A percentile compares a stretch with the other conserved stretches of the same genome.
Conservation (phyloP, 2,888 invertebrate species). For the Oxyteleia sp. region DNA sequence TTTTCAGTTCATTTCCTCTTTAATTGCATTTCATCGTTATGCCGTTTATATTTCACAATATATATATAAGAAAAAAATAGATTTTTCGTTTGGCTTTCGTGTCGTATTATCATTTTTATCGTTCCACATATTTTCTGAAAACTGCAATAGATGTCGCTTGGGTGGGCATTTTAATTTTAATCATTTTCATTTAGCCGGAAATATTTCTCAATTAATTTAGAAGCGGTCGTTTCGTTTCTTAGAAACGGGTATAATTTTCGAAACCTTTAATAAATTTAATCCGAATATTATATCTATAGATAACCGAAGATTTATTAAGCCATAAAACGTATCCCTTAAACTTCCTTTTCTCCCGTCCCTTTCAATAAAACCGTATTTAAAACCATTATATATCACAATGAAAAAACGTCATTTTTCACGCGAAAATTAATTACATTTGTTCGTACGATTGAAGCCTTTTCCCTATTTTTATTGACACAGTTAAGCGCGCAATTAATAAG, state of each 20-base stretch:
- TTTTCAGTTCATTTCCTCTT: too few species aligned
- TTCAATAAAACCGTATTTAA: neutral
- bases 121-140: neutral
- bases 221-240: neutral
- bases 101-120: neutral
- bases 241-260: neutral
- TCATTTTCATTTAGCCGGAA: slow-evolving; percentile 15
- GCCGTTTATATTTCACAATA: too few species aligned
- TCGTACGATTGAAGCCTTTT: neutral
- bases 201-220: slow-evolving; percentile 17
- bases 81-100: too few species aligned
- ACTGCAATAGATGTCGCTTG: neutral
- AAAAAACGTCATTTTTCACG: slow-evolving; percentile 17
- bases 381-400: slow-evolving; percentile 10
- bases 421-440: slow-evolving; percentile 15
- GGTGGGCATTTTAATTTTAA: slow-evolving; percentile 6
- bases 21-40: too few species aligned
- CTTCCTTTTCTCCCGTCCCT: neutral
- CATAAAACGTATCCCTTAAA: slow-evolving; percentile 3
- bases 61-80: too few species aligned
- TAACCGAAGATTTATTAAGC: slow-evolving; percentile 3
- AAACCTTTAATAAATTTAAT: neutral
- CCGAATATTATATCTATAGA: neutral
- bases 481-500: slow-evolving; percentile 19
- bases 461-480: slow-evolving; percentile 4